Evolutionary conservation across 2,888 invertebrate genomes (phyloP), one percentile per base, ranked within the genome.

Genomic region (Drosophila neonasuta): DNA sequence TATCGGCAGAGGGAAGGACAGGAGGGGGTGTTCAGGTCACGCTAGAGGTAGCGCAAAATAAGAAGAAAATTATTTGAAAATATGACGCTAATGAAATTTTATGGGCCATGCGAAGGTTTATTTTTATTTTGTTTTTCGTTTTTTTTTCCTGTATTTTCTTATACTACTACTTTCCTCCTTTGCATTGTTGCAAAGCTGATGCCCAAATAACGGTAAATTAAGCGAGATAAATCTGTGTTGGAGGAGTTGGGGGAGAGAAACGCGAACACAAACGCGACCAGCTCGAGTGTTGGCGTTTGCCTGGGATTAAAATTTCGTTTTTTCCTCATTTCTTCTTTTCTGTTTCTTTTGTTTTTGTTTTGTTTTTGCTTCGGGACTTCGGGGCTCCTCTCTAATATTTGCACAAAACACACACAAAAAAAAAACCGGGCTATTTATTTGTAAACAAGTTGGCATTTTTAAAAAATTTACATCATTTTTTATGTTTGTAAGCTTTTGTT

Each of bases 61-160:
- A 64, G 76, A 78, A 78, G 79, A 84, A 86, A 84, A 80, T 84
- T 81, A 81, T 83, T 86, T 81, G 86, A 83, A 83, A 83, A 84
- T 84, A 86, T 81, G 82, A 86, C 85, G 80, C 85, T 86, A 86
- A 87, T 86, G 86, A 86, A 86, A 86, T 84, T 86, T 86, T 86
- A 87, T 86, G 86, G 79, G 82, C 86, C 88, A 80, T 87, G 84
- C 87, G 74, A 86, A 85, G 85, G 86, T 83, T 86, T 86, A 86
- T 84, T 83, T 83, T 83, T 86, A 81, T 79, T 86, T 76, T 77
- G 74, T 73, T 86, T 83, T 80, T 68, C 80, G 70, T 75, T 71
- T 70, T 57, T 70, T 68, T 69, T 45, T 48, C 48, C 46, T 45
- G 41, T 69, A 10, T 34, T 48, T 64, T 13, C 13, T 20, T 20